A percentile compares a stretch with the other conserved stretches of the same genome.
phyloP scores from a whole-genome alignment of 2,113 vertebrate genomes.

The Neogobius melanostomus region DNA sequence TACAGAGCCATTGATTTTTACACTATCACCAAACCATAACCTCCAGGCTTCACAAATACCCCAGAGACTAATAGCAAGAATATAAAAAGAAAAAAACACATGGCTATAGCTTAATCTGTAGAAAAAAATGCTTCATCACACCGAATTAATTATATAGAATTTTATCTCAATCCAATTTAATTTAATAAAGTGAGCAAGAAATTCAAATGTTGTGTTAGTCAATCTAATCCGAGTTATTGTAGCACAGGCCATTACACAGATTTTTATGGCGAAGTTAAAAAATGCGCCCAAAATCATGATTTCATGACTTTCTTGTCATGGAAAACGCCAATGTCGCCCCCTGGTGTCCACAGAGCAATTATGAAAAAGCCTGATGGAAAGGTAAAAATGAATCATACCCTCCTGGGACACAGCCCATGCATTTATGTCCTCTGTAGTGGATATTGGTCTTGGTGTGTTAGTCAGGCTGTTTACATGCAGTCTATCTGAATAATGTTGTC shows the following conservation, averaged over 20 bases:
- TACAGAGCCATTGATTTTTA: constrained; percentile 62
- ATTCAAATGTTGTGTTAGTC: no score
- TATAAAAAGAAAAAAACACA: neutral
- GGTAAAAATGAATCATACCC: neutral
- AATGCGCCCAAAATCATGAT: neutral
- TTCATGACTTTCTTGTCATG: constrained; percentile 4
- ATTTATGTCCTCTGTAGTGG: no score
- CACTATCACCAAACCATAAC: constrained; percentile 51
- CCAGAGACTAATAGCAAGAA: constrained; percentile 16
- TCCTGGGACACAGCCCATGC: no score
- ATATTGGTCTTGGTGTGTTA: no score
- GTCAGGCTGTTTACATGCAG: no score
- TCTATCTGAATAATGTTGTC: no score
- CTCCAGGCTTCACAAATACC: constrained; percentile 33
- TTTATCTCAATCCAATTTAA: neutral
- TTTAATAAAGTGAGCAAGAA: neutral
- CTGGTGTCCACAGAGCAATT: constrained; percentile 38
- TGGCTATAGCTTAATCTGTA: constrained; percentile 3
- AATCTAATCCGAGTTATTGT: no score
- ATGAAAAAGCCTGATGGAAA: neutral
- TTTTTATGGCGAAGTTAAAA: no score
- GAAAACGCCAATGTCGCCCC: constrained; percentile 62
- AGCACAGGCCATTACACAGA: no score
- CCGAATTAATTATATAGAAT: neutral
- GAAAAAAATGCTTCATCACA: neutral